These are phyloP conservation scores for Gobiocypris rarus DNA, from an alignment of 2,113 vertebrate genomes.

Conservation along the genomic window DNA sequence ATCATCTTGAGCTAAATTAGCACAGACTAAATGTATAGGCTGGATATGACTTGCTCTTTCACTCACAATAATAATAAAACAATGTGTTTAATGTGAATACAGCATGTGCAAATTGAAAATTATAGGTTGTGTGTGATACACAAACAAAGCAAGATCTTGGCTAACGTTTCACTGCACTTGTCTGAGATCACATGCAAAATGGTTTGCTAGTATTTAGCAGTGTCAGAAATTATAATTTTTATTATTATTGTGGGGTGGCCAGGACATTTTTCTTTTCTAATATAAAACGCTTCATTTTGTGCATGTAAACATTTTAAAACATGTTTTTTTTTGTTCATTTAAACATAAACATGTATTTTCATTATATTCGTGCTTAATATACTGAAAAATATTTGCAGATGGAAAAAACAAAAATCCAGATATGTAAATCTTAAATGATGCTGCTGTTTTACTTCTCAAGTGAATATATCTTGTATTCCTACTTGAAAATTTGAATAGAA, in stretches of 20 bases:
- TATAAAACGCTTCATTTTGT: neutral
- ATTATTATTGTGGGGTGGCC: neutral
- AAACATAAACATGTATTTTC: too few species aligned
- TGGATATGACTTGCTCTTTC: conserved; percentile 12
- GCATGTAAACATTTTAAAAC: neutral
- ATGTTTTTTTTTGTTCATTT: neutral
- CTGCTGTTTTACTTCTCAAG: too few species aligned
- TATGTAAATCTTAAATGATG: neutral
- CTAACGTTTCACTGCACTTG: neutral
- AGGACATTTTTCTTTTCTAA: neutral
- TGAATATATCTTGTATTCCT: neutral
- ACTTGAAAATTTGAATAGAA: too few species aligned
- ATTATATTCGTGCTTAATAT: too few species aligned
- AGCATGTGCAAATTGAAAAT: neutral
- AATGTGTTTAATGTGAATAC: neutral
- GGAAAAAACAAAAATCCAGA: too few species aligned
- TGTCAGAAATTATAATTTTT: neutral
- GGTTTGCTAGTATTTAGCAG: neutral
- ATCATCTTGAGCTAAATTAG: conserved; percentile 10
- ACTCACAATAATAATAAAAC: conserved; percentile 10
- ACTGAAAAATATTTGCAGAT: too few species aligned
- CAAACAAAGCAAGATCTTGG: neutral
- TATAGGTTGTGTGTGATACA: neutral
- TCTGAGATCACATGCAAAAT: neutral
- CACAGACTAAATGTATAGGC: neutral